These are phyloP conservation scores for Elymnias hypermnestra DNA, from an alignment of 1,140 invertebrate species.

Conservation along the genomic window DNA sequence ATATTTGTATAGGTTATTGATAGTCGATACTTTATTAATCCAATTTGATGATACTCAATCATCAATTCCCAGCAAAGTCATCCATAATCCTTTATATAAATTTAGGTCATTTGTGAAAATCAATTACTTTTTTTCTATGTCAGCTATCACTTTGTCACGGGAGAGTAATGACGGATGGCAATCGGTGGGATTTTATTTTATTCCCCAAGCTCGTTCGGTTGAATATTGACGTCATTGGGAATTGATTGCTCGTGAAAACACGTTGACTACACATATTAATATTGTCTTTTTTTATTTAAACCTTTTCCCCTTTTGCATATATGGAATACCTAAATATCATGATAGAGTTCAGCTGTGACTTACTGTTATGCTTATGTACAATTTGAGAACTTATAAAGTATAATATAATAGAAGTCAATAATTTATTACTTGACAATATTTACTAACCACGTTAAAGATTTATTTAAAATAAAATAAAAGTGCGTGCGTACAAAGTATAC, in stretches of 20 bases:
- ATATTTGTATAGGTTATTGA: too few species aligned
- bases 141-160: conserved; percentile 32
- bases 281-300: background rate
- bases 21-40: too few species aligned
- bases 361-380: too few species aligned
- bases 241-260: conserved; percentile 54
- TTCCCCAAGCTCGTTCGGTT: conserved; percentile 34
- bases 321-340: too few species aligned
- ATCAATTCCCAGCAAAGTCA: conserved; percentile 10
- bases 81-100: conserved; percentile 17
- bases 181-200: conserved; percentile 47
- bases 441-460: too few species aligned
- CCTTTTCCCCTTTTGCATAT: background rate
- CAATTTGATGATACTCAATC: conserved; percentile 8
- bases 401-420: too few species aligned
- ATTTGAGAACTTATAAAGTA: too few species aligned
- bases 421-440: too few species aligned
- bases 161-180: conserved; percentile 48
- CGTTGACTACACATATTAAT: conserved; percentile 13
- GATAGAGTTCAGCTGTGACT: too few species aligned
- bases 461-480: too few species aligned
- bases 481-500: too few species aligned
- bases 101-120: conserved; percentile 40
- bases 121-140: conserved; percentile 47
- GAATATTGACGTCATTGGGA: conserved; percentile 38